Percentiles rank a stretch among this genome's conserved stretches.
phyloP scores from a whole-genome alignment of 2,113 vertebrate species.

The Pelvicachromis taeniatus region DNA sequence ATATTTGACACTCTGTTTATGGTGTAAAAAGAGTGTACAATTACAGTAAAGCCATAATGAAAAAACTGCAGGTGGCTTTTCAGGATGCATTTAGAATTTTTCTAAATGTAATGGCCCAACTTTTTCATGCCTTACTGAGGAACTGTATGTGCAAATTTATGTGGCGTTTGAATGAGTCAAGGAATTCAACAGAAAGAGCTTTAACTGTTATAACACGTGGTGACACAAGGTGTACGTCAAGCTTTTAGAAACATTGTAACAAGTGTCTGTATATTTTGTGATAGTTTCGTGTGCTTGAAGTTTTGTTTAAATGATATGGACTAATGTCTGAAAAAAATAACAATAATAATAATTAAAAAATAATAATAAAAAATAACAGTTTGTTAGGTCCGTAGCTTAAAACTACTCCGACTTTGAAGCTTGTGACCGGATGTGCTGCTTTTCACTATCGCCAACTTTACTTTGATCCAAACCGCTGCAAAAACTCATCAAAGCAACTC shows the following conservation, averaged over 20 bases:
- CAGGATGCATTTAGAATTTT: too few species aligned
- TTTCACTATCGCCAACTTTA: background rate
- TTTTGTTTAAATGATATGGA: background rate
- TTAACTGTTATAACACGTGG: background rate
- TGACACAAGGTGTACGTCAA: background rate
- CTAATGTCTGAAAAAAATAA: background rate
- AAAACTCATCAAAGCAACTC: background rate
- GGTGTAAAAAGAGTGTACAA: background rate
- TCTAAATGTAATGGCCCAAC: too few species aligned
- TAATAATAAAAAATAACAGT: background rate
- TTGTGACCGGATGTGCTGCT: constrained; percentile 6
- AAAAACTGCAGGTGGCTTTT: background rate
- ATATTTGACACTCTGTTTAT: background rate
- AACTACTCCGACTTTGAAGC: background rate
- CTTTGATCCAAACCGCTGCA: constrained; percentile 22
- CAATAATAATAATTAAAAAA: too few species aligned
- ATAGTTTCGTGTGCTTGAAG: background rate
- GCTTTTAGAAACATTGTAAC: background rate
- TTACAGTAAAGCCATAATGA: background rate
- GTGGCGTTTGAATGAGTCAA: background rate
- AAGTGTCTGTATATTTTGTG: background rate
- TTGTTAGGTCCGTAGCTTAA: background rate
- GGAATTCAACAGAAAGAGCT: background rate
- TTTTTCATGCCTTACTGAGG: background rate
- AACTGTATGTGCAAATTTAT: background rate